A percentile compares a stretch with the other conserved stretches of the same genome.
These are phyloP conservation scores for Tipula vernalis DNA, from an alignment of 2,888 invertebrate genomes.

Conservation along the genomic window DNA sequence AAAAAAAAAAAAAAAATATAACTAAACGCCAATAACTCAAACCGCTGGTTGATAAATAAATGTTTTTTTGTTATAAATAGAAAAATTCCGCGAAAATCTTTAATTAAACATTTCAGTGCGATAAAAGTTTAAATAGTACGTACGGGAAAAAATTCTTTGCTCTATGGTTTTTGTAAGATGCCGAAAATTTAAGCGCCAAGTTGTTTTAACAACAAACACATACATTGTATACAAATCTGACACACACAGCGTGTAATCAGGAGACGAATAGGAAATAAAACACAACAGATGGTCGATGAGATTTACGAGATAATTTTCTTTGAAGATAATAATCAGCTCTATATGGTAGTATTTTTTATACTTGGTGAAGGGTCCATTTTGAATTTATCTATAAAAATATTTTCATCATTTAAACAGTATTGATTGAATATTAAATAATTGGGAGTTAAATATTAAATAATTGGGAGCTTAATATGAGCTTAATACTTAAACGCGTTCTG, in stretches of 20 bases:
- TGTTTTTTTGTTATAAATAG: neutral
- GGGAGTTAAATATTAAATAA: neutral
- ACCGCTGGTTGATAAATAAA: neutral
- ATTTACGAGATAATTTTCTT: neutral
- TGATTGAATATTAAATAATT: neutral
- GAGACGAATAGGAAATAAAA: neutral
- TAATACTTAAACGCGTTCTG: too few species aligned
- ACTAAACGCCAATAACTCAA: neutral
- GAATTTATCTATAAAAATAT: neutral
- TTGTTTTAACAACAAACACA: neutral
- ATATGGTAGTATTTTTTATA: neutral
- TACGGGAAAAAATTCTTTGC: neutral
- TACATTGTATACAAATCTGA: neutral
- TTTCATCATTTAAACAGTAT: neutral
- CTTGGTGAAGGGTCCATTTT: neutral
- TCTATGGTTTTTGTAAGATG: neutral
- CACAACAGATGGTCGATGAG: neutral
- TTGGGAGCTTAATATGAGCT: neutral
- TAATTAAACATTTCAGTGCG: neutral
- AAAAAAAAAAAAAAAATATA: neutral
- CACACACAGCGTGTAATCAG: neutral
- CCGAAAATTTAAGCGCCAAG: neutral
- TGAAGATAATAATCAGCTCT: neutral
- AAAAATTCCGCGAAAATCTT: slow-evolving; percentile 4
- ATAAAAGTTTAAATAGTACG: neutral